Conservation (phyloP, 2,888 invertebrate species). For the Hydrotaea cyrtoneurina region DNA sequence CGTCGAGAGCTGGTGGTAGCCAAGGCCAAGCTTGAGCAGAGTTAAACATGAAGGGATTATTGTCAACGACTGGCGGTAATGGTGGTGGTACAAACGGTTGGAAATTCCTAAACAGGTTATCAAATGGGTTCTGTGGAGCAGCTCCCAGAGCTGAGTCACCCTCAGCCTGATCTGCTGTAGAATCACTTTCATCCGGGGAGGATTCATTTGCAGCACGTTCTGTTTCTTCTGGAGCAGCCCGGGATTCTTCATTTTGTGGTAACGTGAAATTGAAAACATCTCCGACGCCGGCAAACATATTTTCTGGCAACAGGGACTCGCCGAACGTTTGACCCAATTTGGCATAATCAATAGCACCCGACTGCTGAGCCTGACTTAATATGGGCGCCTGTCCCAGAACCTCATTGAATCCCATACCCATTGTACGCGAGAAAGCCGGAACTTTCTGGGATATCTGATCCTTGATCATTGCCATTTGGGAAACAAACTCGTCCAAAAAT, state of each 20-base stretch:
- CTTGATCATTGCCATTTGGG: constrained; percentile 22
- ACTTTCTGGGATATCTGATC: constrained; percentile 37
- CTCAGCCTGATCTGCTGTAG: not conserved
- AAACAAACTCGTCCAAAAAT: constrained; percentile 33
- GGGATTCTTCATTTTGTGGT: not conserved
- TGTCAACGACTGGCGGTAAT: not conserved
- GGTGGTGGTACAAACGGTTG: constrained; percentile 23
- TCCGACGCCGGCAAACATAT: not conserved
- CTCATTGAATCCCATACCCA: constrained; percentile 45
- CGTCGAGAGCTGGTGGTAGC: constrained; percentile 24
- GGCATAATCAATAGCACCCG: constrained; percentile 36
- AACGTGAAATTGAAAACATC: constrained; percentile 5
- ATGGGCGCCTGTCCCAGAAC: constrained; percentile 29
- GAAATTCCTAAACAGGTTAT: constrained; percentile 12
- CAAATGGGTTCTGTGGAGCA: too few relatives aligned
- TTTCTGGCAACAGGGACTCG: not conserved
- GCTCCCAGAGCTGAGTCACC: not conserved
- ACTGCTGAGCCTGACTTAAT: constrained; percentile 38
- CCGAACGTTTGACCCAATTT: constrained; percentile 29
- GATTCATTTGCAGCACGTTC: not conserved
- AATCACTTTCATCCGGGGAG: not conserved
- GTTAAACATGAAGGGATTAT: constrained; percentile 44
- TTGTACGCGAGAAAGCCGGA: constrained; percentile 44
- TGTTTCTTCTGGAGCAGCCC: not conserved
- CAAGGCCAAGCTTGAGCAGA: constrained; percentile 2